Percentiles rank a stretch among this genome's conserved stretches.
Conservation (phyloP, 2,888 invertebrate genomes). For the Stratiomys singularior region DNA sequence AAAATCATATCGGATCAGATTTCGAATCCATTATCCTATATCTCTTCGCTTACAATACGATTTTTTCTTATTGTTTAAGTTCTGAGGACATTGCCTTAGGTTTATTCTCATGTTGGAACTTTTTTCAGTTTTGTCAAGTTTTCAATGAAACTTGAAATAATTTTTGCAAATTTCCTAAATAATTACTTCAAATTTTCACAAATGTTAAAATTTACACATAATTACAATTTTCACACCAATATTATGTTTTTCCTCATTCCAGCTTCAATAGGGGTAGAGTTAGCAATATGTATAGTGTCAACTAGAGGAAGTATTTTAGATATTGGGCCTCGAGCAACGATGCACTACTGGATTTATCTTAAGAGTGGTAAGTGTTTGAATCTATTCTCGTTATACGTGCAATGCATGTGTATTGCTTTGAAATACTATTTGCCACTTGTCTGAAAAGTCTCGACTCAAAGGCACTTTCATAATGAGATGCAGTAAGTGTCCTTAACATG, state of each 20-base stretch:
- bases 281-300: constrained; percentile 77
- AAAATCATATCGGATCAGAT: too few relatives aligned
- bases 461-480: neutral
- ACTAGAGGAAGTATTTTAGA: constrained; percentile 84
- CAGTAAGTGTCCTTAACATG: constrained; percentile 5
- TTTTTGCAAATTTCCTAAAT: neutral
- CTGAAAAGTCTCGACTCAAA: neutral
- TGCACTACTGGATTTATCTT: constrained; percentile 83
- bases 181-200: neutral
- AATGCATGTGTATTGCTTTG: neutral
- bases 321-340: constrained; percentile 76
- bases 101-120: too few relatives aligned
- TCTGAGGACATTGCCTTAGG: too few relatives aligned
- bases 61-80: too few relatives aligned
- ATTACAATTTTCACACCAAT: neutral
- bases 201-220: too few relatives aligned
- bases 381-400: neutral
- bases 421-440: neutral
- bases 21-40: too few relatives aligned
- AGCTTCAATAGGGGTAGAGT: constrained; percentile 74
- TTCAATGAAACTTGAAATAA: neutral
- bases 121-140: too few relatives aligned
- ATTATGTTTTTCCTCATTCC: constrained; percentile 37
- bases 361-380: constrained; percentile 73
- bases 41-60: too few relatives aligned